Evolutionary conservation across 2,113 vertebrate genomes (phyloP).

Genomic region (Scomber japonicus): DNA sequence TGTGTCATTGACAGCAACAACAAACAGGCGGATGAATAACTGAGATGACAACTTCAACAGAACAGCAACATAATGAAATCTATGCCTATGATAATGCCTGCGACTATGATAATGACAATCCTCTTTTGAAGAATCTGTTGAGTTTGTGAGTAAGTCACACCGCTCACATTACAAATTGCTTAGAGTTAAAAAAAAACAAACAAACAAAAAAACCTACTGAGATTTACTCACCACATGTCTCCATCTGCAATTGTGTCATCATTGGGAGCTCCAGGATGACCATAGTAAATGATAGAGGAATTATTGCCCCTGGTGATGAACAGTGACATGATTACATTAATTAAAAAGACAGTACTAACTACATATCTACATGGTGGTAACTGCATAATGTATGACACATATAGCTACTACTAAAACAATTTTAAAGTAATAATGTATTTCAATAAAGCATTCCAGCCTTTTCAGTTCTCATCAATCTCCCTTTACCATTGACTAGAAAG

Average conservation of each 20-base stretch:
- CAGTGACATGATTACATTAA: not conserved
- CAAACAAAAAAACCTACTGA: no score
- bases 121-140: no score
- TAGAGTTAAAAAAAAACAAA: no score
- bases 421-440: not conserved
- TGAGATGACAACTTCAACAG: no score
- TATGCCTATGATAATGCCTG: no score
- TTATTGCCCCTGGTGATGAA: slow-evolving; percentile 88
- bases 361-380: not conserved
- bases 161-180: no score
- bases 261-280: slow-evolving; percentile 94
- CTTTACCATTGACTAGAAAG: not conserved
- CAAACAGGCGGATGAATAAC: no score
- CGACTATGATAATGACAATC: no score
- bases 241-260: slow-evolving; percentile 90
- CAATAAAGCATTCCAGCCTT: not conserved
- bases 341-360: not conserved
- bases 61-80: no score
- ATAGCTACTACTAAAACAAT: not conserved
- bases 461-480: not conserved
- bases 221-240: slow-evolving; percentile 92
- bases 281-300: slow-evolving; percentile 90
- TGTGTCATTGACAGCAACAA: no score
- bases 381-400: not conserved
- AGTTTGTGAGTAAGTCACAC: no score